phyloP scores from a whole-genome alignment of 2,888 invertebrate genomes.

The Tenodera sinensis region DNA sequence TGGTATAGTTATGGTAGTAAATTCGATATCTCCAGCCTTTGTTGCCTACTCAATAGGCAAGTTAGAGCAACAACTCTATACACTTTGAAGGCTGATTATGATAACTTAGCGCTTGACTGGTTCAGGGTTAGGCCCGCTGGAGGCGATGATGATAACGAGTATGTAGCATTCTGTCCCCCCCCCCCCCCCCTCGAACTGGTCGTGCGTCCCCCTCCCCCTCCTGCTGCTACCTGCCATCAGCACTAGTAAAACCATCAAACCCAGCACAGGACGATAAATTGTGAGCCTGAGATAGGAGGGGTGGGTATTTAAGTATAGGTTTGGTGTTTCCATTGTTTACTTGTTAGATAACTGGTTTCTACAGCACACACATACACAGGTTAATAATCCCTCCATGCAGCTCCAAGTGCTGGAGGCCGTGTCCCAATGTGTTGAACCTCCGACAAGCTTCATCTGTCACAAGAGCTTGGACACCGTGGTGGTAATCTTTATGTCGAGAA shows the following conservation, averaged over 20 bases:
- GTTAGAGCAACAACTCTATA: background rate
- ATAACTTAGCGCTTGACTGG: background rate
- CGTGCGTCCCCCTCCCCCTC: background rate
- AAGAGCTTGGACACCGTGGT: background rate
- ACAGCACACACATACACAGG: background rate
- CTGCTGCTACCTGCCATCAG: constrained; percentile 1
- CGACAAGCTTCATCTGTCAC: background rate
- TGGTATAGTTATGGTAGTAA: background rate
- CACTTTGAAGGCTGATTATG: background rate
- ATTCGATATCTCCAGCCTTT: background rate
- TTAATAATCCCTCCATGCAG: background rate
- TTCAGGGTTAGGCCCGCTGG: background rate
- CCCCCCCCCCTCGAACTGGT: too few species aligned
- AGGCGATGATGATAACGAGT: background rate
- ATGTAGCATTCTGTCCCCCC: background rate
- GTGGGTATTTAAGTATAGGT: constrained; percentile 15
- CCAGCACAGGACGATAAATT: constrained; percentile 1
- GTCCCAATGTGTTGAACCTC: constrained; percentile 5
- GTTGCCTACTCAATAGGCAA: background rate
- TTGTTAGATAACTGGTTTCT: constrained; percentile 12
- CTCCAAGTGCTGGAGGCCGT: background rate
- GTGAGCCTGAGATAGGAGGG: background rate
- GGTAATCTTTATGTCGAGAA: background rate
- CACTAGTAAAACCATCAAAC: constrained; percentile 11
- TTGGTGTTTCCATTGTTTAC: constrained; percentile 19